phyloP scores from a whole-genome alignment of 2,888 invertebrate genomes.

The Anticlea derivata region DNA sequence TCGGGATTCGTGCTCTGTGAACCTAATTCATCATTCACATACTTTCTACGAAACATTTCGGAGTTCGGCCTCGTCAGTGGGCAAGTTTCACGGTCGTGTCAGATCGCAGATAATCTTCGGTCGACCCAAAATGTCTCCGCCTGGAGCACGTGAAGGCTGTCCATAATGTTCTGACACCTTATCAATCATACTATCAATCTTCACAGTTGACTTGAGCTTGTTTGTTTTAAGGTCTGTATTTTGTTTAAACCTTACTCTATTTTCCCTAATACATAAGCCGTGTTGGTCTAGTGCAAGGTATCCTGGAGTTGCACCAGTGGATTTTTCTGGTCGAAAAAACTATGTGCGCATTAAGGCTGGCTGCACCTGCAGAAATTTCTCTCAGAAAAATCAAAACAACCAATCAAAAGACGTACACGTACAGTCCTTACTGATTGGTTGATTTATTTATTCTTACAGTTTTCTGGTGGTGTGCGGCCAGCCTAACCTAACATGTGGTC shows the following conservation, averaged over 20 bases:
- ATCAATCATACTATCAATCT: conserved; percentile 52
- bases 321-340: too few relatives aligned
- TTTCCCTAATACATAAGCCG: too few relatives aligned
- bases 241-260: conserved; percentile 26
- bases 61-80: conserved; percentile 27
- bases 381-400: too few relatives aligned
- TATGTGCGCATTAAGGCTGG: too few relatives aligned
- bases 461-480: too few relatives aligned
- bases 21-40: conserved; percentile 16
- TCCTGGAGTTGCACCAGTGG: too few relatives aligned
- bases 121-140: conserved; percentile 42
- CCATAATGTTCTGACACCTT: conserved; percentile 46
- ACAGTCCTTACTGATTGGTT: too few relatives aligned
- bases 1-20: background rate
- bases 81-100: conserved; percentile 40
- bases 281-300: too few relatives aligned
- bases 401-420: too few relatives aligned
- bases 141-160: conserved; percentile 40
- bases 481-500: too few relatives aligned
- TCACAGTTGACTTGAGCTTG: conserved; percentile 43
- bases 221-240: conserved; percentile 43
- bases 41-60: conserved; percentile 30
- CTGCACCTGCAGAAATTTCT: too few relatives aligned
- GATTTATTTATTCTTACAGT: too few relatives aligned
- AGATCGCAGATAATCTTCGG: conserved; percentile 49